A percentile compares a stretch with the other conserved stretches of the same genome.
Conservation (phyloP, 2,113 vertebrate genomes). For the Gasterosteus aculeatus region DNA sequence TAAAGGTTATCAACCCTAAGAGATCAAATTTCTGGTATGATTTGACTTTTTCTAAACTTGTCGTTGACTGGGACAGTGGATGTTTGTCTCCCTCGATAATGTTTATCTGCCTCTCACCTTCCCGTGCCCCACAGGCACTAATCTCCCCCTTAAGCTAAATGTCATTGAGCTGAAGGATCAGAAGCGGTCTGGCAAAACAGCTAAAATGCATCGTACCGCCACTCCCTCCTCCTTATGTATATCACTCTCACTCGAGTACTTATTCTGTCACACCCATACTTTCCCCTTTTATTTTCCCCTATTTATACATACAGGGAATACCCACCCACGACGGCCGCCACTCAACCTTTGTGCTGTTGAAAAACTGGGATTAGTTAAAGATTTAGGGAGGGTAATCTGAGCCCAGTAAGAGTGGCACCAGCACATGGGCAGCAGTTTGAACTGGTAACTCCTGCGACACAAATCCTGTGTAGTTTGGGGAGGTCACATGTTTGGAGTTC, state of each 20-base stretch:
- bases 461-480: constrained; percentile 60
- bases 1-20: not conserved
- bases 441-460: constrained; percentile 30
- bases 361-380: constrained; percentile 45
- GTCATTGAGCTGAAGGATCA: constrained; percentile 44
- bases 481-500: constrained; percentile 56
- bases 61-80: not conserved
- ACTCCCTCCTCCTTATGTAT: not conserved
- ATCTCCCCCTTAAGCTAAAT: constrained; percentile 46
- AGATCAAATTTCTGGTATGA: not conserved
- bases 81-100: constrained; percentile 4
- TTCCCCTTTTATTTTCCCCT: not conserved
- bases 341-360: not conserved
- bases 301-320: not conserved
- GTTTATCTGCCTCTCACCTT: constrained; percentile 38
- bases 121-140: constrained; percentile 21
- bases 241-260: not conserved
- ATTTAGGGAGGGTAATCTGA: constrained; percentile 32
- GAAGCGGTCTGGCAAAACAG: constrained; percentile 13
- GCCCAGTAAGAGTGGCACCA: constrained; percentile 26
- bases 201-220: constrained; percentile 14
- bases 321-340: not conserved
- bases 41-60: not conserved
- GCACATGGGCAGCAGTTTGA: constrained; percentile 12
- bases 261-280: not conserved